Evolutionary conservation across 2,888 invertebrate species (phyloP).

Genomic region (Drosophila melanosoma): DNA sequence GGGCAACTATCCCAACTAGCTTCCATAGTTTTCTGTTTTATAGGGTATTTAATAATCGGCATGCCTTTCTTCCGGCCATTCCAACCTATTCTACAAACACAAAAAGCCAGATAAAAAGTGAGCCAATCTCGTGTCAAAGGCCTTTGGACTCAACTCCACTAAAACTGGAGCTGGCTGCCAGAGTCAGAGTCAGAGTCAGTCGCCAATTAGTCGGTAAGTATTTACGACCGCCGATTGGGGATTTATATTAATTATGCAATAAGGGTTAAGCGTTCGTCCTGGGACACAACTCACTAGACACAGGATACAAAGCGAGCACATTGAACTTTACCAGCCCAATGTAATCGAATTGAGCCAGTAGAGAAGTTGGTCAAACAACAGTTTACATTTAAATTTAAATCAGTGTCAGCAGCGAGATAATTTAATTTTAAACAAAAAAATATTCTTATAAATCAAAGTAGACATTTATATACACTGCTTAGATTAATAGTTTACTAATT

Average conservation of each 20-base stretch:
- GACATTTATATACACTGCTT: neutral
- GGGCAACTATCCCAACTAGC: neutral
- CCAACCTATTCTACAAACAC: conserved; percentile 4
- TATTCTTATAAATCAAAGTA: conserved; percentile 13
- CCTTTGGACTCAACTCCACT: conserved; percentile 8
- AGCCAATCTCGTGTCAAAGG: conserved; percentile 27
- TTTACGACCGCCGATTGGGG: conserved; percentile 7
- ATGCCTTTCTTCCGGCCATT: neutral
- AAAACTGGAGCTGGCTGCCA: conserved; percentile 3
- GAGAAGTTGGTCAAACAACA: conserved; percentile 37
- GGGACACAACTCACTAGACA: conserved; percentile 36
- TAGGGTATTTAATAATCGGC: neutral
- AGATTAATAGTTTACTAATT: neutral
- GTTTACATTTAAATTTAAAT: conserved; percentile 14
- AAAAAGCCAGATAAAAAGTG: conserved; percentile 5
- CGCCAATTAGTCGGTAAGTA: conserved; percentile 1
- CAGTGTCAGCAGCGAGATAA: neutral
- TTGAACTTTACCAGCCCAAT: conserved; percentile 61
- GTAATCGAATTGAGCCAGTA: neutral
- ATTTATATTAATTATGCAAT: conserved; percentile 64
- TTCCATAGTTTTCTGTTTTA: neutral
- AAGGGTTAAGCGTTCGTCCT: conserved; percentile 50
- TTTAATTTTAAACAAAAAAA: conserved; percentile 27
- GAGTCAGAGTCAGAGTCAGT: neutral
- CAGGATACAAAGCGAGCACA: conserved; percentile 45